These are phyloP conservation scores for Gallinago jamesoni DNA, from an alignment of 2,113 vertebrate species.

Conservation along the genomic window DNA sequence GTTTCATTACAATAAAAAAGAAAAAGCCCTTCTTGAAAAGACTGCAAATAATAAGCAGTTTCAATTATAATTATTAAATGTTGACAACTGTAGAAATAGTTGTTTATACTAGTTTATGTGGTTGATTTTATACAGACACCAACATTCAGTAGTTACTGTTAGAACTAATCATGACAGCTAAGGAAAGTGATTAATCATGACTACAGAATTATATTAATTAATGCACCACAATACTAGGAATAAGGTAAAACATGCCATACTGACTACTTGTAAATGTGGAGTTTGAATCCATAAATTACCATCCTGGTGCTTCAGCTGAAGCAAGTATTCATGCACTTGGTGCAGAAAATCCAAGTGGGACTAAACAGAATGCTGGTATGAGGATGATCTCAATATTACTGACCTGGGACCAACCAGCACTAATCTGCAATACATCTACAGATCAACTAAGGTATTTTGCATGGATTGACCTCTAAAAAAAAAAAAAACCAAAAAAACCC, in stretches of 20 bases:
- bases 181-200: neutral
- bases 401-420: neutral
- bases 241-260: neutral
- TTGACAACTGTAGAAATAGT: neutral
- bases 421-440: accelerated
- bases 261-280: accelerated
- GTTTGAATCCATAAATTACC: neutral
- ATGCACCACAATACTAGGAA: accelerated
- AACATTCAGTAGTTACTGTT: neutral
- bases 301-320: neutral
- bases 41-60: neutral
- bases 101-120: neutral
- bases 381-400: neutral
- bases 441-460: neutral
- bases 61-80: neutral
- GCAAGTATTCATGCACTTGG: neutral
- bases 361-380: accelerated
- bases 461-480: neutral
- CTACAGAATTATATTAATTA: neutral
- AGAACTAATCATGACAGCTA: neutral
- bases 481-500: no score
- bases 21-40: neutral
- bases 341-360: neutral
- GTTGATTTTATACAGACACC: neutral
- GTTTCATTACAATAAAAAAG: neutral